phyloP scores from a whole-genome alignment of 2,888 invertebrate species.

The Agrochola circellaris region DNA sequence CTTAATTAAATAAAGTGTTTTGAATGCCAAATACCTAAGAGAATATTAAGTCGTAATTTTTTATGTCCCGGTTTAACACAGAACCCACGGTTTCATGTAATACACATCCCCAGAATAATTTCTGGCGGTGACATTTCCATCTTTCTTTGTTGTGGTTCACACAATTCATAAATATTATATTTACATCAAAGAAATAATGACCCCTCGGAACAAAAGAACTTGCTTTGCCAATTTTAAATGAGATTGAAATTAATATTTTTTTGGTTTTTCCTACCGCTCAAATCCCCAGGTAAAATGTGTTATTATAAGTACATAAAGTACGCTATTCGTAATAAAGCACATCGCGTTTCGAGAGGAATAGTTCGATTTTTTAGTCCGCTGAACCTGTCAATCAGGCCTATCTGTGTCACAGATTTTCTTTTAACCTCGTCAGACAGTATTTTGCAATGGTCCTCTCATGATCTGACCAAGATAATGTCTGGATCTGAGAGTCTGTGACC shows the following conservation, averaged over 20 bases:
- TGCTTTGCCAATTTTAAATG: constrained; percentile 25
- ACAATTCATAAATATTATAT: constrained; percentile 38
- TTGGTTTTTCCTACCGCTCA: neutral
- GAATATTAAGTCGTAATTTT: neutral
- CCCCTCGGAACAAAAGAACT: constrained; percentile 25
- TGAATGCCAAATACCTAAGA: neutral
- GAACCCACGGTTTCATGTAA: neutral
- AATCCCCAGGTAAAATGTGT: neutral
- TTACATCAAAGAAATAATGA: constrained; percentile 37
- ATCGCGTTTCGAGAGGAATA: neutral
- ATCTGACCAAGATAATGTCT: neutral
- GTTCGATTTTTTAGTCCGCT: neutral
- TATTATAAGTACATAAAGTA: neutral
- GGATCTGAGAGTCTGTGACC: neutral
- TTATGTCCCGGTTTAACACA: neutral
- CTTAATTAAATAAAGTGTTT: neutral
- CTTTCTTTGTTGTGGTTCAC: constrained; percentile 26
- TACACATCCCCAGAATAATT: constrained; percentile 2
- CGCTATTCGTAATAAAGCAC: neutral
- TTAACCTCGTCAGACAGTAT: neutral
- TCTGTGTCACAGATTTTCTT: neutral
- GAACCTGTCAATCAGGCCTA: neutral
- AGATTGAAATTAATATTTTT: neutral
- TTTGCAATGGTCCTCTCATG: neutral
- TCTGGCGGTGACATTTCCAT: constrained; percentile 39